Conservation (phyloP, 2,888 invertebrate species). For the Lithophane leautieri region DNA sequence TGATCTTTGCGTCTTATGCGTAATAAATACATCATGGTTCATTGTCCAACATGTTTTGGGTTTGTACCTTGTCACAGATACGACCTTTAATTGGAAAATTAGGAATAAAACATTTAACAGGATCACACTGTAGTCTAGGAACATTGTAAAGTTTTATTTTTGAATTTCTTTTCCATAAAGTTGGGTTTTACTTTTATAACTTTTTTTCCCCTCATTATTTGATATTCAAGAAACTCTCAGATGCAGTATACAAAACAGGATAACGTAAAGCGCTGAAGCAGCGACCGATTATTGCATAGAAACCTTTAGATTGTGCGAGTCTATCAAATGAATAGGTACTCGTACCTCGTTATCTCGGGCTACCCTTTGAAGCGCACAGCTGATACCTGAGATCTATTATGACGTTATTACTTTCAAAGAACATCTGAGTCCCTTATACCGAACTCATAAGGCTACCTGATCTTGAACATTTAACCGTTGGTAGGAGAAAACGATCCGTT, state of each 20-base stretch:
- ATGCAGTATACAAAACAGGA: neutral
- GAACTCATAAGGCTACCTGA: slow-evolving; percentile 67
- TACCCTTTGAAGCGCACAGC: slow-evolving; percentile 63
- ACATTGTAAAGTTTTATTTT: too few relatives aligned
- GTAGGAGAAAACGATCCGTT: slow-evolving; percentile 58
- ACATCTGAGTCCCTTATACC: slow-evolving; percentile 69
- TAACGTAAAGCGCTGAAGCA: slow-evolving; percentile 12
- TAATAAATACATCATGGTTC: slow-evolving; percentile 24
- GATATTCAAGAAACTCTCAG: neutral
- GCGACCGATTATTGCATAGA: slow-evolving; percentile 30
- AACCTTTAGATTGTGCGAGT: slow-evolving; percentile 25
- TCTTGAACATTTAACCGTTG: slow-evolving; percentile 58
- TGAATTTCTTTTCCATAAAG: neutral
- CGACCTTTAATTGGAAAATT: neutral
- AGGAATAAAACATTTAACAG: neutral
- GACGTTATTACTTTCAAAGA: slow-evolving; percentile 71
- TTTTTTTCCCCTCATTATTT: neutral
- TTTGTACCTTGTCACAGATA: slow-evolving; percentile 9
- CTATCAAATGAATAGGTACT: slow-evolving; percentile 63
- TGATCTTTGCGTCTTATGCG: slow-evolving; percentile 29
- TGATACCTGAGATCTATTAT: slow-evolving; percentile 73
- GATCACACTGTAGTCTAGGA: neutral
- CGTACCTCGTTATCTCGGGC: slow-evolving; percentile 69
- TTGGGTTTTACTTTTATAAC: too few relatives aligned
- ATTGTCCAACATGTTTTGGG: slow-evolving; percentile 18